These are phyloP conservation scores for Anas acuta DNA, from an alignment of 2,797 vertebrate species.

Conservation along the genomic window DNA sequence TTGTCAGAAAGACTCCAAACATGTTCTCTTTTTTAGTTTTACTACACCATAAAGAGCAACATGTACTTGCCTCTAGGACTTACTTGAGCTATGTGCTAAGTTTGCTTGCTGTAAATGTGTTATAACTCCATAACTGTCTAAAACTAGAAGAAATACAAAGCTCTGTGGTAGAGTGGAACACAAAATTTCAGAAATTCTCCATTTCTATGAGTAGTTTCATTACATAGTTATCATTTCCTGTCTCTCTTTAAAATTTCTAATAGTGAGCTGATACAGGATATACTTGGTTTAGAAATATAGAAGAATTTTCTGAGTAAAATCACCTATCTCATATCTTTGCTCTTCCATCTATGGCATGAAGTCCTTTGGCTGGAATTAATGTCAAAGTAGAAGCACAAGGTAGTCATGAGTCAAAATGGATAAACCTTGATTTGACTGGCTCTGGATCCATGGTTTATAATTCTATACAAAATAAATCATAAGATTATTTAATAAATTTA, in stretches of 20 bases:
- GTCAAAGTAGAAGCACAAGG: neutral
- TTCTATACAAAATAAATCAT: neutral
- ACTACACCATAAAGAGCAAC: neutral
- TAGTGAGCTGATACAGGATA: neutral
- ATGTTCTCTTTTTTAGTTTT: neutral
- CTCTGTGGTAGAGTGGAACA: neutral
- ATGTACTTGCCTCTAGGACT: neutral
- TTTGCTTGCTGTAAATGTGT: neutral
- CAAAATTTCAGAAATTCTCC: neutral
- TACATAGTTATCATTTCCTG: neutral
- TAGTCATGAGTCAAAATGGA: neutral
- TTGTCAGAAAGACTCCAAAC: constrained; percentile 7
- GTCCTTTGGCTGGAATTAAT: neutral
- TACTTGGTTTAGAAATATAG: neutral
- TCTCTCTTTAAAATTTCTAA: neutral
- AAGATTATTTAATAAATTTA: neutral
- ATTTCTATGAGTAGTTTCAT: neutral
- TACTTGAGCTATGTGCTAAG: neutral
- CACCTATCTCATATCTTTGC: neutral
- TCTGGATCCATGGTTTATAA: neutral
- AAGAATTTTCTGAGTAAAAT: neutral
- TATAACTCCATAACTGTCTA: neutral
- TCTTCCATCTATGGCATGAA: neutral
- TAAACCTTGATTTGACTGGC: neutral
- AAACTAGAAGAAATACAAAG: neutral